Conservation (phyloP, 2,888 invertebrate genomes). For the Camponotus fellah region DNA sequence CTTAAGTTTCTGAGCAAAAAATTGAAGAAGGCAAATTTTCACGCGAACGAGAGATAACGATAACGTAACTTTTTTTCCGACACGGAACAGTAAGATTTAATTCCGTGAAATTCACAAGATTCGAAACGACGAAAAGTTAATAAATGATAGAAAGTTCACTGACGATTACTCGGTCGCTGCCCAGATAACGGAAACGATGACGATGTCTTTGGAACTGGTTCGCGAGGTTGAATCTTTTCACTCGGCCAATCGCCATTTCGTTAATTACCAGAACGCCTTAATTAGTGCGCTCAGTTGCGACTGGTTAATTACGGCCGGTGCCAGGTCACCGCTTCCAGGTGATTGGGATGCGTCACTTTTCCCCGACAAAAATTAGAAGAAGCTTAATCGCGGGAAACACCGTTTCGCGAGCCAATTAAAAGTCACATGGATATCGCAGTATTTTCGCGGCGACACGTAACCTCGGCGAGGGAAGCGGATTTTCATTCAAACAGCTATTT, state of each 20-base stretch:
- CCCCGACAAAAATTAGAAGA: background rate
- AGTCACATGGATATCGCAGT: slow-evolving; percentile 56
- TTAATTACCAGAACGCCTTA: slow-evolving; percentile 55
- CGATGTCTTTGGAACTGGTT: slow-evolving; percentile 42
- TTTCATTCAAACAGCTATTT: slow-evolving; percentile 67
- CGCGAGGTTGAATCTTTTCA: slow-evolving; percentile 49
- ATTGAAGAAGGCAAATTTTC: background rate
- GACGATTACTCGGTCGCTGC: background rate
- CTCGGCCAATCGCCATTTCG: slow-evolving; percentile 36
- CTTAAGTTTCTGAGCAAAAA: background rate
- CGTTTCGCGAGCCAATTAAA: slow-evolving; percentile 50
- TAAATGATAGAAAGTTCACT: slow-evolving; percentile 26
- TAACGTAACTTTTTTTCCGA: slow-evolving; percentile 6
- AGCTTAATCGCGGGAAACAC: slow-evolving; percentile 21
- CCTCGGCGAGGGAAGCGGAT: slow-evolving; percentile 31
- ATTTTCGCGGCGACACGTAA: slow-evolving; percentile 47
- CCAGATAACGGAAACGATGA: slow-evolving; percentile 18
- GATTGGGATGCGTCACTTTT: background rate
- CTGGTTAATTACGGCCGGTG: slow-evolving; percentile 43
- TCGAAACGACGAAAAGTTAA: slow-evolving; percentile 35
- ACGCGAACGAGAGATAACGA: background rate
- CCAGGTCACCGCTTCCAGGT: slow-evolving; percentile 8
- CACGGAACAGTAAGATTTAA: slow-evolving; percentile 2
- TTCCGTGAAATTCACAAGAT: slow-evolving; percentile 26
- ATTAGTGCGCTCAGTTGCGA: slow-evolving; percentile 37